A percentile compares a stretch with the other conserved stretches of the same genome.
Conservation (phyloP, 2,888 invertebrate species). For the Metacarcinus magister region DNA sequence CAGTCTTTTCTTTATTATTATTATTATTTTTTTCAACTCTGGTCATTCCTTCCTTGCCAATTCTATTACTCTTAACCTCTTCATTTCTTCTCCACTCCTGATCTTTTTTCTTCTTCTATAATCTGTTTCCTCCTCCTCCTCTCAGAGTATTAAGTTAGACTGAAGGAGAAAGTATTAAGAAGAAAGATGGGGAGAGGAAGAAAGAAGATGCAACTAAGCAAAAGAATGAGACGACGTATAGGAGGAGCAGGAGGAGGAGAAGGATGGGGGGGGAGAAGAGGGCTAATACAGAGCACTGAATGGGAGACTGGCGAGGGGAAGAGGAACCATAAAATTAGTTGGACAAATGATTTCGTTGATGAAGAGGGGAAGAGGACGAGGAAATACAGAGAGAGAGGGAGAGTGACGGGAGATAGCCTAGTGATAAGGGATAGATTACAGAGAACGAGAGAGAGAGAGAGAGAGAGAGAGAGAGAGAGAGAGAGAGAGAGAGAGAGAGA, state of each 20-base stretch:
- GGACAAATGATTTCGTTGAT: slow-evolving; percentile 36
- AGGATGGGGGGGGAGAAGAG: neutral
- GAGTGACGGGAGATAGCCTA: neutral
- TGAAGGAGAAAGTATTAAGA: neutral
- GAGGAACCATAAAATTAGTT: slow-evolving; percentile 31
- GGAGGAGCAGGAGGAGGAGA: neutral
- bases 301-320: neutral
- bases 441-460: slow-evolving; percentile 21
- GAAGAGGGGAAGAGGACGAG: slow-evolving; percentile 17
- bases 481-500: no score
- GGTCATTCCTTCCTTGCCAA: neutral
- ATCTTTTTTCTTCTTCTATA: neutral
- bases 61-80: neutral
- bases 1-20: neutral
- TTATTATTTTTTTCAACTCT: no score
- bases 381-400: neutral
- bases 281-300: slow-evolving; percentile 3
- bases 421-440: neutral
- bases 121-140: neutral
- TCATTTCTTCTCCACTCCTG: neutral
- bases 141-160: neutral
- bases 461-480: neutral
- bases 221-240: neutral
- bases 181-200: neutral
- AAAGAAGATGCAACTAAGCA: neutral